phyloP scores from a whole-genome alignment of 2,888 invertebrate genomes.

The Adineta ricciae region DNA sequence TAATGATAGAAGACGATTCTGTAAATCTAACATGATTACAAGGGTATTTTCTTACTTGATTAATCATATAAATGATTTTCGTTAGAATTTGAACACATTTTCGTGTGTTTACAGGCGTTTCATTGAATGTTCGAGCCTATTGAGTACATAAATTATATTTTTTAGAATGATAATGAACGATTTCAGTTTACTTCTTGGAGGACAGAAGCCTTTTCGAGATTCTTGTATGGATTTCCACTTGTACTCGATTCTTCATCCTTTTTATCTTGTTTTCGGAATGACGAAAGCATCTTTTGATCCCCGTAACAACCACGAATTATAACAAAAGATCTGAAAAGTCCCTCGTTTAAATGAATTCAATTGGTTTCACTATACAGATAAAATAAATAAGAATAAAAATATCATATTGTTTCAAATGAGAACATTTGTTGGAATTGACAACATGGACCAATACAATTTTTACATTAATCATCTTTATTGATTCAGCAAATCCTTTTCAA shows the following conservation, averaged over 20 bases:
- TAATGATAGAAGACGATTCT: background rate
- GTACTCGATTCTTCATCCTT: background rate
- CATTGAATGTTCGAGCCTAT: slow-evolving; percentile 81
- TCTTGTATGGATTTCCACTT: slow-evolving; percentile 27
- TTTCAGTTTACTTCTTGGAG: slow-evolving; percentile 13
- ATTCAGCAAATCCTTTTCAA: background rate
- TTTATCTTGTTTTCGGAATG: slow-evolving; percentile 3
- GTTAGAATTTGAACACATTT: slow-evolving; percentile 92
- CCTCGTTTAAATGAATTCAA: no score
- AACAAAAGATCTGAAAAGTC: background rate
- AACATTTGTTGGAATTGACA: background rate
- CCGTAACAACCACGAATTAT: background rate
- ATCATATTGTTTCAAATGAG: background rate
- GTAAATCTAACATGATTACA: background rate
- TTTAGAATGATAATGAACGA: no score
- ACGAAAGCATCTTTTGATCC: background rate
- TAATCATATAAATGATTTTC: slow-evolving; percentile 85
- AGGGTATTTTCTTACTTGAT: slow-evolving; percentile 59
- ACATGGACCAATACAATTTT: background rate
- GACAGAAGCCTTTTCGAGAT: slow-evolving; percentile 29
- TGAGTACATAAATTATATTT: background rate
- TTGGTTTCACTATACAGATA: background rate
- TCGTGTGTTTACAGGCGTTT: slow-evolving; percentile 87
- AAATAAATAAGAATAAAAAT: background rate
- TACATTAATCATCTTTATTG: background rate